Conservation (phyloP, 2,113 vertebrate genomes). For the Synodontis membranacea region DNA sequence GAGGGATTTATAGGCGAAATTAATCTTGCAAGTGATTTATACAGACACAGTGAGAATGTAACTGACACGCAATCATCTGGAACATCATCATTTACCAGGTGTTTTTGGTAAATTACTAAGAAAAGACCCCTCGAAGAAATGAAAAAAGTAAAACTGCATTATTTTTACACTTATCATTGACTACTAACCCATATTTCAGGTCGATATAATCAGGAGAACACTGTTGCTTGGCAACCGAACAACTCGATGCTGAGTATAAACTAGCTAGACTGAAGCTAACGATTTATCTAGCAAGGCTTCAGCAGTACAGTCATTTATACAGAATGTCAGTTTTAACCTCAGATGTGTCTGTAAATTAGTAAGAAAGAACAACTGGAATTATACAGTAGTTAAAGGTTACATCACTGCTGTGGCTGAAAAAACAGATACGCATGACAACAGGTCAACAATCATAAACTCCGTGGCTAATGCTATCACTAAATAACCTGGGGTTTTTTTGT, state of each 20-base stretch:
- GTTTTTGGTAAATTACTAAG: not conserved
- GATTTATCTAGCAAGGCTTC: not conserved
- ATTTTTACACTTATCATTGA: not conserved
- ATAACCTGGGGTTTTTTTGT: too few species aligned
- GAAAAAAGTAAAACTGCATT: not conserved
- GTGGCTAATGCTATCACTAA: too few species aligned
- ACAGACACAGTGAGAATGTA: not conserved
- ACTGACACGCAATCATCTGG: not conserved
- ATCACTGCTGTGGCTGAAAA: not conserved
- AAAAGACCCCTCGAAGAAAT: not conserved
- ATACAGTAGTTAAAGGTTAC: not conserved
- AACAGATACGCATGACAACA: not conserved
- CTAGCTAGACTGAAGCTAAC: not conserved
- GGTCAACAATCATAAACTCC: not conserved
- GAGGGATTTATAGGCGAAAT: too few species aligned
- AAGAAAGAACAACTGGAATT: not conserved
- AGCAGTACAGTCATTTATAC: not conserved
- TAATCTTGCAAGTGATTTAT: not conserved
- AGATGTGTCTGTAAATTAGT: not conserved
- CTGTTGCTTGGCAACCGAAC: not conserved
- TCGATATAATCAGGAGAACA: not conserved
- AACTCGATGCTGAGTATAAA: not conserved
- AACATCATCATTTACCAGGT: not conserved
- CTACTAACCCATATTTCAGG: not conserved
- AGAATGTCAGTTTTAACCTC: not conserved